These are phyloP conservation scores for Ardeotis arabs DNA, from an alignment of 2,113 vertebrate species.

Conservation along the genomic window DNA sequence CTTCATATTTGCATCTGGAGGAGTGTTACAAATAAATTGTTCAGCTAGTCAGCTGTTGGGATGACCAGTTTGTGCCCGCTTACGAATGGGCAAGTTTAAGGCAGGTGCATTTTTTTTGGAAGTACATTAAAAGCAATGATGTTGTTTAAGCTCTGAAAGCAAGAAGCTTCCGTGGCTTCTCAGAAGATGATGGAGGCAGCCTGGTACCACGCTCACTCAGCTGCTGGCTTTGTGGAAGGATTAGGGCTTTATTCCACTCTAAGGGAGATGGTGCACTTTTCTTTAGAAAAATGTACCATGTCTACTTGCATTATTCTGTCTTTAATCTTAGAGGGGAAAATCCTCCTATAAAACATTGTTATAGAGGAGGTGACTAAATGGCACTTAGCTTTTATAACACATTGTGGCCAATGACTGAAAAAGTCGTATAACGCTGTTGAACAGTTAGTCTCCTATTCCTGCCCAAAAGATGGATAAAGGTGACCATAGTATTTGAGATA, in stretches of 20 bases:
- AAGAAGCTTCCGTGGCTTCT: background rate
- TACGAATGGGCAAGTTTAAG: background rate
- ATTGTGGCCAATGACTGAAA: background rate
- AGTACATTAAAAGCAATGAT: rapidly evolving
- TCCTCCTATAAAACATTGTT: background rate
- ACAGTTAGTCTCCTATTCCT: background rate
- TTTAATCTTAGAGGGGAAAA: background rate
- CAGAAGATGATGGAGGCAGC: background rate
- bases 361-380: background rate
- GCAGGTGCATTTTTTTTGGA: background rate
- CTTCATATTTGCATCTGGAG: background rate
- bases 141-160: background rate
- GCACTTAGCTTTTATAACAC: background rate
- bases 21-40: background rate
- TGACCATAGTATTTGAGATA: background rate
- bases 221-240: background rate
- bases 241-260: background rate
- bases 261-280: background rate
- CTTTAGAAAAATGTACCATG: background rate
- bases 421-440: background rate
- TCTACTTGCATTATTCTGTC: background rate
- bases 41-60: background rate
- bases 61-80: background rate
- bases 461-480: background rate
- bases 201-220: background rate